phyloP scores from a whole-genome alignment of 2,888 invertebrate genomes.

The Nycteola revayana region DNA sequence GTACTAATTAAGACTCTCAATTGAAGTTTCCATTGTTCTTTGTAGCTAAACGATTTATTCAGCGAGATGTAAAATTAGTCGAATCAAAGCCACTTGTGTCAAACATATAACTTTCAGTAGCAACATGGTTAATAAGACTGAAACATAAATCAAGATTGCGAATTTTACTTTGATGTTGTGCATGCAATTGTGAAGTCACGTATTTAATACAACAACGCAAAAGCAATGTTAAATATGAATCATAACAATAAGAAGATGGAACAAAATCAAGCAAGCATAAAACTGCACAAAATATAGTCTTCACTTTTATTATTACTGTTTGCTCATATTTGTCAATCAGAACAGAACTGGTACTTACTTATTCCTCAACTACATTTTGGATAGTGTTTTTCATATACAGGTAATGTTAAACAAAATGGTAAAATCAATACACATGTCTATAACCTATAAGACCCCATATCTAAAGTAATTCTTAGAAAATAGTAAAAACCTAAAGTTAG shows the following conservation, averaged over 20 bases:
- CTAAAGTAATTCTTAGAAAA: constrained; percentile 58
- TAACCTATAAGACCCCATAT: constrained; percentile 33
- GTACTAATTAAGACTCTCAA: constrained; percentile 56
- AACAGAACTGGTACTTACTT: too few relatives aligned
- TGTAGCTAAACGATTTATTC: constrained; percentile 54
- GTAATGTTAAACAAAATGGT: constrained; percentile 6
- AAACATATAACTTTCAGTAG: constrained; percentile 45
- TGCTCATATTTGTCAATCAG: too few relatives aligned
- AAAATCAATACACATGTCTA: constrained; percentile 18
- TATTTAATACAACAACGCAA: constrained; percentile 38
- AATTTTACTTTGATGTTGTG: constrained; percentile 42
- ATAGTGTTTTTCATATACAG: too few relatives aligned
- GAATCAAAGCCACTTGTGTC: constrained; percentile 64
- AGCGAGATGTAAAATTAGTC: constrained; percentile 60
- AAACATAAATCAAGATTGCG: background rate
- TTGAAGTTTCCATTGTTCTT: constrained; percentile 59
- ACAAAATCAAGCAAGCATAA: constrained; percentile 11
- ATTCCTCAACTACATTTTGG: too few relatives aligned
- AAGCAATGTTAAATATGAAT: constrained; percentile 27
- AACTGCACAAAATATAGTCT: constrained; percentile 8
- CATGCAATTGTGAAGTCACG: constrained; percentile 44
- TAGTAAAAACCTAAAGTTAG: constrained; percentile 68
- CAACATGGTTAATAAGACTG: constrained; percentile 20
- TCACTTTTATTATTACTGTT: constrained; percentile 11
- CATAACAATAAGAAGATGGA: constrained; percentile 17